Evolutionary conservation across 2,113 vertebrate species (phyloP), one percentile per base, ranked within the genome.

Genomic region (Sciurus niger): DNA sequence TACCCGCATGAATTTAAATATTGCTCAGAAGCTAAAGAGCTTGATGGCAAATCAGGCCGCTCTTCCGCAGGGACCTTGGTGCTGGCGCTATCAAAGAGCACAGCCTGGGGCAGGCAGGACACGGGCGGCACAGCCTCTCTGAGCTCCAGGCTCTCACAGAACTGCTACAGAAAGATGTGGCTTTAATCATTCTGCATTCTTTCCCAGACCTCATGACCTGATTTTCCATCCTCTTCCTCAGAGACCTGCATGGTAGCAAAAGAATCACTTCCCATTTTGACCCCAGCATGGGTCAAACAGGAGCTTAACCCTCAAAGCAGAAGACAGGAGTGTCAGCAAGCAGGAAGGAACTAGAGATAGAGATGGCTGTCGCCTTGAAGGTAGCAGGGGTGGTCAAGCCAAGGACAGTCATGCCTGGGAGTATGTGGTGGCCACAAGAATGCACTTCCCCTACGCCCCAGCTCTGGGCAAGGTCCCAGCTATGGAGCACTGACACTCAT

Each of bases 1-100:
- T 22, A 82, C 83, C 46, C 80, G 96, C 37, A 72, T 96, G 96
- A 98, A 98, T 89, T 85, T 94, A 76, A 94, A 73, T 89, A 82
- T 48, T 40, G 82, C 68, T 87, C 84, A 53, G 84, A 91, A 0
- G 0, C 68, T 97, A 89, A 72, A 76, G 73, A 63, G 46, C 68
- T 74, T 34, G 32, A 86, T 20, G 25, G 73, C 78, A 40, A 93
- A 87, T 46, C 53, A 4, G 72, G 67, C 43, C 0, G 10, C 77
- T 51, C 82, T 84, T 48, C 34, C 9, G 1, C 0, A 0, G 43
- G 84, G 84, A 8, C 13, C 0, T 1, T 0, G 25, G 85, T 9
- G 40, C 24, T 7, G 12, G 40, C 14, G 4, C 28, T 28, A 3
- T 25, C n/a, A 4, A 70, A 25, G 83, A 88, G 72, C 76, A 1